A percentile compares a stretch with the other conserved stretches of the same genome.
These are phyloP conservation scores for Drosophila pseudotalamancana DNA, from an alignment of 2,888 invertebrate species.

Conservation along the genomic window DNA sequence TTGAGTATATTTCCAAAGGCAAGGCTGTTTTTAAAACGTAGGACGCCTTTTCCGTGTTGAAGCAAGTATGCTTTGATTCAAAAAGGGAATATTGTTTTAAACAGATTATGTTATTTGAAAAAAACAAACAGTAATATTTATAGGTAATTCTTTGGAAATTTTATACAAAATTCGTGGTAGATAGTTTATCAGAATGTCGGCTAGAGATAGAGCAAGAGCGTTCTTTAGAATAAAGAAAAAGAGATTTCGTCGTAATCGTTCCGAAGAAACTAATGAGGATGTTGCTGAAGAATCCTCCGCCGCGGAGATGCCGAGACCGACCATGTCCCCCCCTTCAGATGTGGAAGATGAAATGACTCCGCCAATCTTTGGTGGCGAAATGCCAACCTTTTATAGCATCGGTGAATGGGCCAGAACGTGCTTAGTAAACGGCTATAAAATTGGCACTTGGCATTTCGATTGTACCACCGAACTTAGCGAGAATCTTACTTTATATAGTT, in stretches of 20 bases:
- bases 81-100: too few relatives aligned
- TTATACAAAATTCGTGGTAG: too few relatives aligned
- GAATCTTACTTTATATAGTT: background rate
- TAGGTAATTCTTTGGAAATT: too few relatives aligned
- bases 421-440: background rate
- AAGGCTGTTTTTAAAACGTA: background rate
- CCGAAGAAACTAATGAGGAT: too few relatives aligned
- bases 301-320: accelerated
- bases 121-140: too few relatives aligned
- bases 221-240: too few relatives aligned
- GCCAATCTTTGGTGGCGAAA: background rate
- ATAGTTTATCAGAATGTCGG: too few relatives aligned
- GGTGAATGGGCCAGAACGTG: background rate
- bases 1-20: too few relatives aligned
- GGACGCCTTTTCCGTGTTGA: background rate
- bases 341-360: background rate
- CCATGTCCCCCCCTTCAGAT: background rate
- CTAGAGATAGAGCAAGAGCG: too few relatives aligned
- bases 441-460: background rate
- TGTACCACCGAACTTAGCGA: background rate
- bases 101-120: too few relatives aligned
- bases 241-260: too few relatives aligned
- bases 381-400: background rate
- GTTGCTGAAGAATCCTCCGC: too few relatives aligned
- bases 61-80: background rate